Evolutionary conservation across 2,797 vertebrate species (phyloP).

Genomic region (Anguilla obscura): DNA sequence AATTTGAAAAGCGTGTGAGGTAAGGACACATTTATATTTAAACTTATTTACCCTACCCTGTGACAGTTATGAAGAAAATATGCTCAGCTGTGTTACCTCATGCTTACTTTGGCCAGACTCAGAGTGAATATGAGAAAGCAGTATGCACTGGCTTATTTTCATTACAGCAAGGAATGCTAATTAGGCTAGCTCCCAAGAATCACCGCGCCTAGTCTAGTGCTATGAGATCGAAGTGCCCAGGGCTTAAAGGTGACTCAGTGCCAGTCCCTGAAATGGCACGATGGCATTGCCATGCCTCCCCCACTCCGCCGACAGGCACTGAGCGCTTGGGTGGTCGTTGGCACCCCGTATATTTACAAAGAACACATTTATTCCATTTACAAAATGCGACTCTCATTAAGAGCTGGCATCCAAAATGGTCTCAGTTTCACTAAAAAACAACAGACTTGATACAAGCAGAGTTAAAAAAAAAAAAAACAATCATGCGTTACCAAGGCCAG

Average conservation of each 20-base stretch:
- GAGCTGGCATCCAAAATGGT: background rate
- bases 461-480: background rate
- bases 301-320: background rate
- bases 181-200: background rate
- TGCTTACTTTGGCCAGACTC: constrained; percentile 3
- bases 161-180: background rate
- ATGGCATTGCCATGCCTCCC: background rate
- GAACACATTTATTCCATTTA: background rate
- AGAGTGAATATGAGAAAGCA: background rate
- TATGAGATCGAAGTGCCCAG: background rate
- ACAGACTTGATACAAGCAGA: background rate
- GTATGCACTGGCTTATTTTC: background rate
- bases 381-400: background rate
- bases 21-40: background rate
- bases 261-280: background rate
- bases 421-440: background rate
- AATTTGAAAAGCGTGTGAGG: background rate
- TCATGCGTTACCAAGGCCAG: background rate
- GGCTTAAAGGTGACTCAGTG: background rate
- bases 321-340: background rate
- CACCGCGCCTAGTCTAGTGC: background rate
- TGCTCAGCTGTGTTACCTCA: background rate
- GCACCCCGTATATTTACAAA: background rate
- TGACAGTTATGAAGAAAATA: background rate
- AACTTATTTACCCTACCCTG: background rate